phyloP scores from a whole-genome alignment of 2,797 vertebrate species.

The Buceros bicornis region DNA sequence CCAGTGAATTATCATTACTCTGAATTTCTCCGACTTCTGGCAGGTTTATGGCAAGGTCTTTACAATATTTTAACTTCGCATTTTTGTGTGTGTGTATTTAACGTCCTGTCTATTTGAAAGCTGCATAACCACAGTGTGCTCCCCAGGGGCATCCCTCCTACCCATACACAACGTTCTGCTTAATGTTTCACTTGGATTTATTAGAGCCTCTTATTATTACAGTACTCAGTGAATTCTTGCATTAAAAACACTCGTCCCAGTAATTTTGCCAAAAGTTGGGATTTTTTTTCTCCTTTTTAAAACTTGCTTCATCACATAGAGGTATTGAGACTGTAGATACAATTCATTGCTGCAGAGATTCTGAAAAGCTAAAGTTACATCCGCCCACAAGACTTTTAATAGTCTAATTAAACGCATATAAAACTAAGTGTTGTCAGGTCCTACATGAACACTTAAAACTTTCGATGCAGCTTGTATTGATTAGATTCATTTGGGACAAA shows the following conservation, averaged over 20 bases:
- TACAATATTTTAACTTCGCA: background rate
- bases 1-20: conserved; percentile 10
- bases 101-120: background rate
- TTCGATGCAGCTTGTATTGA: background rate
- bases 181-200: conserved; percentile 56
- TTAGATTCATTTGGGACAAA: background rate
- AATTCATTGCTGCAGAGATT: background rate
- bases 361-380: background rate
- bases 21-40: conserved; percentile 31
- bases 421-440: background rate
- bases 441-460: background rate
- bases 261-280: background rate
- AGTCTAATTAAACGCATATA: background rate
- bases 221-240: background rate
- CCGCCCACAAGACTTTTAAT: background rate
- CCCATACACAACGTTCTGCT: background rate
- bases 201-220: conserved; percentile 50
- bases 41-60: conserved; percentile 38
- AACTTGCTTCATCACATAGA: background rate
- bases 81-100: conserved; percentile 44
- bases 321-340: background rate
- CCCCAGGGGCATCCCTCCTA: conserved; percentile 47
- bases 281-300: background rate
- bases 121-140: conserved; percentile 14
- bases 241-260: conserved; percentile 11